Conservation (phyloP, 1,140 invertebrate species). For the Parasteatoda tepidariorum region DNA sequence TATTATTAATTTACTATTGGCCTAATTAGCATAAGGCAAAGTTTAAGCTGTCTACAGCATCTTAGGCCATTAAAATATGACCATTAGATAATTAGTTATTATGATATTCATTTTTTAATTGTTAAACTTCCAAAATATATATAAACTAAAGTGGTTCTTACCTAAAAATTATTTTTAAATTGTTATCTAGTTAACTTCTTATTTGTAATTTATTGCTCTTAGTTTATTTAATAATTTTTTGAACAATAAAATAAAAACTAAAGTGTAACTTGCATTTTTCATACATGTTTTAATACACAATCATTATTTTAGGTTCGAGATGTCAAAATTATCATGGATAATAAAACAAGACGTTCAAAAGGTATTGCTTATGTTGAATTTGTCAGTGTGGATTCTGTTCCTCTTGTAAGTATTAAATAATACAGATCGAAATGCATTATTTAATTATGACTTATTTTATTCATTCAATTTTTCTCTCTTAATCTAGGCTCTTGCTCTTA, state of each 20-base stretch:
- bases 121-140: no score
- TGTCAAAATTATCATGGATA: conserved; percentile 98
- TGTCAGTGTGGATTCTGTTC: conserved; percentile 96
- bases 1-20: no score
- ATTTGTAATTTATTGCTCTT: no score
- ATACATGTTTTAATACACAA: not conserved
- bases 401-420: conserved; percentile 78
- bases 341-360: conserved; percentile 98
- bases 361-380: conserved; percentile 99
- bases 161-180: no score
- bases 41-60: no score
- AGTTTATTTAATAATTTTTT: not conserved
- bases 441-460: not conserved
- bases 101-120: no score
- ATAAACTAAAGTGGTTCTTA: no score
- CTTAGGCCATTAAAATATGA: no score
- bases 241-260: not conserved
- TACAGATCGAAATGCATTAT: not conserved
- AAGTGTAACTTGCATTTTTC: not conserved
- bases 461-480: not conserved
- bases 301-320: conserved; percentile 77
- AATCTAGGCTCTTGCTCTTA: conserved; percentile 90
- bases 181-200: no score
- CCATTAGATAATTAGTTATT: no score
- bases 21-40: no score